Percentiles rank a stretch among this genome's conserved stretches.
These are phyloP conservation scores for Chrysolophus pictus DNA, from an alignment of 2,797 vertebrate genomes.

Conservation along the genomic window DNA sequence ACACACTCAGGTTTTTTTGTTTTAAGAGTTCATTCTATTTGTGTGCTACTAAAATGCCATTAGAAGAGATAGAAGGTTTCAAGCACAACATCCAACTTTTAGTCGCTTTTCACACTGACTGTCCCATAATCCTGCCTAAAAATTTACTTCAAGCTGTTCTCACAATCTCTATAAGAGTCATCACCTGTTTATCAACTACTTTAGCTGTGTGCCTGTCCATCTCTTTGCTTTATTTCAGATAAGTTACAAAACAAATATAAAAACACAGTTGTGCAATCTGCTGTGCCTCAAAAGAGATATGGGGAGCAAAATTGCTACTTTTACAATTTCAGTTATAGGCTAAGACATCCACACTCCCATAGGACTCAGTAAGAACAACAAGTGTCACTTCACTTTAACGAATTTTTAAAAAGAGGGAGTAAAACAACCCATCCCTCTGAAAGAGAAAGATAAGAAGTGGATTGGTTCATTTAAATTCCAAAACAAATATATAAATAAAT, in stretches of 20 bases:
- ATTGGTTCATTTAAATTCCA: rapidly evolving
- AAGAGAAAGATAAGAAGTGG: not conserved
- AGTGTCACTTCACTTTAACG: not conserved
- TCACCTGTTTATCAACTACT: not conserved
- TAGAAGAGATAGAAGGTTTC: not conserved
- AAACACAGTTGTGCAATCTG: not conserved
- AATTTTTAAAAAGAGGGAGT: not conserved
- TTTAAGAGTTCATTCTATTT: not conserved
- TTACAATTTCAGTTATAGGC: not conserved
- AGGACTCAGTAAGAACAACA: not conserved
- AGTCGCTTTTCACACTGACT: not conserved
- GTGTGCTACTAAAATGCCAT: not conserved
- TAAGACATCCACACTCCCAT: not conserved
- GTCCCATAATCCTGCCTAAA: not conserved
- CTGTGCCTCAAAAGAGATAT: not conserved
- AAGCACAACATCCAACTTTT: not conserved
- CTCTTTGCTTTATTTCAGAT: not conserved
- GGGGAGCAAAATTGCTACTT: not conserved
- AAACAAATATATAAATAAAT: not conserved
- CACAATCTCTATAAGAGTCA: not conserved
- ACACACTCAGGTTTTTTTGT: not conserved
- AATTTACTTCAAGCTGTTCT: not conserved
- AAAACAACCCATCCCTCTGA: not conserved
- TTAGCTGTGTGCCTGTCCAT: not conserved
- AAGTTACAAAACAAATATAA: not conserved